Conservation (phyloP, 2,113 vertebrate genomes). For the Chaetodon auriga region DNA sequence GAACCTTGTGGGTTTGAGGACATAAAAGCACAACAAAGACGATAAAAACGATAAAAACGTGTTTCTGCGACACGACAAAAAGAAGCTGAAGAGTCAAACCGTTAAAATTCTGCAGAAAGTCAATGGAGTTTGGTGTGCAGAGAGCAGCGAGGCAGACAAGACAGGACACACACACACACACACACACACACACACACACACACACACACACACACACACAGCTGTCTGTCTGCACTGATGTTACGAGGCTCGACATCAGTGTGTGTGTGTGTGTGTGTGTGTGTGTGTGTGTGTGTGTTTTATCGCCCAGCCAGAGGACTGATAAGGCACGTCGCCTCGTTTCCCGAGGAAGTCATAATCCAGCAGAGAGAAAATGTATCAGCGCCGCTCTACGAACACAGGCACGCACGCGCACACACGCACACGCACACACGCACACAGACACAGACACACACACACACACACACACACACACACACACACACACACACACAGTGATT, state of each 20-base stretch:
- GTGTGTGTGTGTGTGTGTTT: constrained; percentile 32
- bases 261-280: constrained; percentile 45
- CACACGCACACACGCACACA: constrained; percentile 10
- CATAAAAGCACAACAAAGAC: too few species aligned
- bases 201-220: constrained; percentile 17
- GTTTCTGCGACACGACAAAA: not conserved
- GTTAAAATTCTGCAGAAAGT: not conserved
- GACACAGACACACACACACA: constrained; percentile 32
- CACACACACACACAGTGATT: constrained; percentile 62
- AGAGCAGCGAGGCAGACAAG: too few species aligned
- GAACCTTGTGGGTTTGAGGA: too few species aligned
- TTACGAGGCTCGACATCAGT: constrained; percentile 2
- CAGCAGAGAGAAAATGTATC: constrained; percentile 54
- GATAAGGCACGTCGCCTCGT: constrained; percentile 67
- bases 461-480: constrained; percentile 23
- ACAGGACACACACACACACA: not conserved
- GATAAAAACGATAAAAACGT: too few species aligned
- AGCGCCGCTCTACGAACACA: constrained; percentile 20
- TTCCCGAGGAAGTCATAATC: constrained; percentile 70
- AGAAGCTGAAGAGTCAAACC: not conserved
- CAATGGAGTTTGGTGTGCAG: not conserved
- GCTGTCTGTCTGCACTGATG: not conserved
- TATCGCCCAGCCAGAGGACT: constrained; percentile 62
- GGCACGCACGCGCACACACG: constrained; percentile 27
- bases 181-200: not conserved